These are phyloP conservation scores for Phorcus lineatus DNA, from an alignment of 2,888 invertebrate genomes.

Conservation along the genomic window DNA sequence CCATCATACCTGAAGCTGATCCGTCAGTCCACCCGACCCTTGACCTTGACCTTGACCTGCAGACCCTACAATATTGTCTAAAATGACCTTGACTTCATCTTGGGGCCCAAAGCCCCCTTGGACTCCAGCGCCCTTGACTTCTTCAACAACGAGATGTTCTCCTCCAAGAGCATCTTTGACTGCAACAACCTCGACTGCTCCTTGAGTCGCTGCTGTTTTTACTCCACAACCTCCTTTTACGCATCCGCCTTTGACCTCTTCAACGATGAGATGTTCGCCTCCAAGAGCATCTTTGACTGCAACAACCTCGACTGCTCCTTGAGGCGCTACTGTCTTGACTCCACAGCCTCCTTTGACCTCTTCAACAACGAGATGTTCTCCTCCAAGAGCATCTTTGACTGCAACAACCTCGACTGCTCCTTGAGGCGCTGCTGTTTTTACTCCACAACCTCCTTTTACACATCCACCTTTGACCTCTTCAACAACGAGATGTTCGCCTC, in stretches of 20 bases:
- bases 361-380: background rate
- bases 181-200: background rate
- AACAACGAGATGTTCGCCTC: background rate
- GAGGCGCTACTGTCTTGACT: background rate
- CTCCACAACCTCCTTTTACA: background rate
- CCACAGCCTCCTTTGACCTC: background rate
- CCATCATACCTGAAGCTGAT: no score
- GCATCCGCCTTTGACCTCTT: background rate
- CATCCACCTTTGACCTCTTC: background rate
- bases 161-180: background rate
- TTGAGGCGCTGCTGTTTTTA: background rate
- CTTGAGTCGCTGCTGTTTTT: background rate
- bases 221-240: background rate
- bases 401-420: background rate
- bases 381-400: background rate
- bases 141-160: background rate
- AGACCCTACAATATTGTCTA: no score
- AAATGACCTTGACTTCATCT: no score
- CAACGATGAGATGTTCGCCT: background rate
- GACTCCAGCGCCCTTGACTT: background rate
- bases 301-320: background rate
- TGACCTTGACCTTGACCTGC: no score
- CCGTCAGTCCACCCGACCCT: no score
- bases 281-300: background rate
- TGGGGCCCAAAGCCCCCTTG: background rate